These are phyloP conservation scores for Riparia riparia DNA, from an alignment of 2,113 vertebrate species.

Conservation along the genomic window DNA sequence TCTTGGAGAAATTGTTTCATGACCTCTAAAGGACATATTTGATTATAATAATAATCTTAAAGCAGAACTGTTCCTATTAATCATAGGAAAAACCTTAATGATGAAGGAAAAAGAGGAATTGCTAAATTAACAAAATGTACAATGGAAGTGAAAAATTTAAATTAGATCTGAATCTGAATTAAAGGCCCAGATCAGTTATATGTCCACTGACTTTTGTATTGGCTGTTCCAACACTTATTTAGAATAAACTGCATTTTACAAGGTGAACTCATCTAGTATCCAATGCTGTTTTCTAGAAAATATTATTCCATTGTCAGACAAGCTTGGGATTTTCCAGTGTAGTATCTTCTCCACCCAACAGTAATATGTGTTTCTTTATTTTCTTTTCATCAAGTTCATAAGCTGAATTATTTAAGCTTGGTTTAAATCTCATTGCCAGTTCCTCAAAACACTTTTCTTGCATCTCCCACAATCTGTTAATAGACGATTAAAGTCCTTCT, in stretches of 20 bases:
- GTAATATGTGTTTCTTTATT: neutral
- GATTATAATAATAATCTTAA: neutral
- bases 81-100: neutral
- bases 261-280: neutral
- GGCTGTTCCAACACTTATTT: neutral
- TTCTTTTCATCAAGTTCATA: neutral
- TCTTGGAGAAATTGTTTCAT: neutral
- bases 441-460: neutral
- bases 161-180: neutral
- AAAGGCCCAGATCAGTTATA: neutral
- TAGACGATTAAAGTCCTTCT: neutral
- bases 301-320: neutral
- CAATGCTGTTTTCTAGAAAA: neutral
- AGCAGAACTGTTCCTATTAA: neutral
- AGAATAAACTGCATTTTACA: neutral
- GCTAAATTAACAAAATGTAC: neutral
- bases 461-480: neutral
- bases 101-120: neutral
- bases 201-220: neutral
- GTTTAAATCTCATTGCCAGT: neutral
- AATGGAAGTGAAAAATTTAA: neutral
- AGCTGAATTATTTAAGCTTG: neutral
- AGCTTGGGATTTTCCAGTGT: neutral
- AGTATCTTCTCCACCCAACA: neutral
- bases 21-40: neutral